phyloP scores from a whole-genome alignment of 2,797 vertebrate species.

The Pelodytes ibericus region DNA sequence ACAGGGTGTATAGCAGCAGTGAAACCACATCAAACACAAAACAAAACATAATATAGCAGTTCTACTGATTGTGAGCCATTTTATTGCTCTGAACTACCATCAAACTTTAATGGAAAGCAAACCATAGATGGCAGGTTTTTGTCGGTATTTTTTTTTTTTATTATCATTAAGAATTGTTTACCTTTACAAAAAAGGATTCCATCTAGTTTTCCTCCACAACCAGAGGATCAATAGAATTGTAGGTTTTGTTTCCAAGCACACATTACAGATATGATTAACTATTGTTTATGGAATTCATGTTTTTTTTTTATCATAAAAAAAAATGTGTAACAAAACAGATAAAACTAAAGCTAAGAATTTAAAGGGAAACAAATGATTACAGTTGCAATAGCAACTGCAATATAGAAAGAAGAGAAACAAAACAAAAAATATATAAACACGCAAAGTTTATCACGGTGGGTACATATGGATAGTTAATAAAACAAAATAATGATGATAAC shows the following conservation, averaged over 20 bases:
- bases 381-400: neutral
- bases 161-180: constrained; percentile 49
- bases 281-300: constrained; percentile 7
- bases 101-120: constrained; percentile 52
- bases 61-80: constrained; percentile 51
- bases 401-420: neutral
- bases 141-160: constrained; percentile 46
- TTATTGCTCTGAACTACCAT: constrained; percentile 50
- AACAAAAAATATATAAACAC: too few species aligned
- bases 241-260: constrained; percentile 12
- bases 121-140: constrained; percentile 36
- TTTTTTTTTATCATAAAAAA: neutral
- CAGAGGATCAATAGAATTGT: constrained; percentile 36
- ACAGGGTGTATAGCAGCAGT: constrained; percentile 47
- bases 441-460: neutral
- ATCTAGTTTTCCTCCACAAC: neutral
- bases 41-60: constrained; percentile 48
- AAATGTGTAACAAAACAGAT: neutral
- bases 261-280: constrained; percentile 30
- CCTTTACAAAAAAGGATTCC: constrained; percentile 17
- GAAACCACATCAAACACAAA: constrained; percentile 54
- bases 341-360: neutral
- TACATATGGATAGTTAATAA: too few species aligned
- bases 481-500: too few species aligned
- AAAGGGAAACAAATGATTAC: neutral